Evolutionary conservation across 2,797 vertebrate species (phyloP).

Genomic region (Nothura maculosa): DNA sequence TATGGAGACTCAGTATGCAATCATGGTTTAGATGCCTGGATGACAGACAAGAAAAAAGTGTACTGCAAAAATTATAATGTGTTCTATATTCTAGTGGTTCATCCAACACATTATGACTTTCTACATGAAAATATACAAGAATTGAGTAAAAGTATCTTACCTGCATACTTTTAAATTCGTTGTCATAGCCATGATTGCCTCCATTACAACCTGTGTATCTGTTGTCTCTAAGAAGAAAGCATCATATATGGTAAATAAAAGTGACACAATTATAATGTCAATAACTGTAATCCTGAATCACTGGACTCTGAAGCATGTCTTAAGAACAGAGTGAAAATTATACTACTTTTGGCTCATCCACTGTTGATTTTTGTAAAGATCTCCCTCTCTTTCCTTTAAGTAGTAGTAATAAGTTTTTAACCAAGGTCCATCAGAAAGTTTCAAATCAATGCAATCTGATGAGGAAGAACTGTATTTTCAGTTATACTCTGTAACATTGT

Average conservation of each 20-base stretch:
- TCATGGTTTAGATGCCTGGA: neutral
- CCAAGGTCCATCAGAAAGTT: neutral
- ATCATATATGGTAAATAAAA: constrained; percentile 3
- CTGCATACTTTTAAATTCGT: constrained; percentile 94
- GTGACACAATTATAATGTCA: neutral
- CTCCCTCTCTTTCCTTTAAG: neutral
- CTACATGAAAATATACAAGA: neutral
- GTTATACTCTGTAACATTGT: neutral
- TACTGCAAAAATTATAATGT: neutral
- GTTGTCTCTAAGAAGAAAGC: constrained; percentile 61
- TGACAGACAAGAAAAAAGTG: neutral
- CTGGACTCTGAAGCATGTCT: neutral
- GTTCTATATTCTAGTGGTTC: neutral
- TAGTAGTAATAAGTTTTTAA: neutral
- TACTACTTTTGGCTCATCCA: neutral
- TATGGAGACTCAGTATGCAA: neutral
- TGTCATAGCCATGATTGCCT: constrained; percentile 95
- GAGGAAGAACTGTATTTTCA: neutral
- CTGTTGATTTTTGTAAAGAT: neutral
- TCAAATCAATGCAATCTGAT: neutral
- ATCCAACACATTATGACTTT: neutral
- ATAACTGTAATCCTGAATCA: neutral
- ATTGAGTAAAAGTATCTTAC: constrained; percentile 76
- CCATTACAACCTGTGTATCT: constrained; percentile 79
- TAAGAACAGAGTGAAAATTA: neutral